Percentiles rank a stretch among this genome's conserved stretches.
Evolutionary conservation across 2,888 invertebrate genomes (phyloP).

Genomic region (Cremastobaeus sp.): DNA sequence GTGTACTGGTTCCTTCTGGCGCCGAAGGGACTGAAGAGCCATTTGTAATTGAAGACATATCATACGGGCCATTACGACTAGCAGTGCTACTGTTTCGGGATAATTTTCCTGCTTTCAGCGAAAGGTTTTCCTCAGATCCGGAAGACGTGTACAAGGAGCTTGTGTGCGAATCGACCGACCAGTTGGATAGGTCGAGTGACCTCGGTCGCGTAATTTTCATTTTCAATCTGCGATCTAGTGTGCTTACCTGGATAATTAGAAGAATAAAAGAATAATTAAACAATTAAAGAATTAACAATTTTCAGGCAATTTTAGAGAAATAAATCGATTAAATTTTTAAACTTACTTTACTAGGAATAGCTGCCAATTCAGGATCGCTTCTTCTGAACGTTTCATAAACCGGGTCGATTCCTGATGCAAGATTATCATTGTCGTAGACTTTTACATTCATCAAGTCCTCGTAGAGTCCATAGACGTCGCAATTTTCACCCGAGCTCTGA

Average conservation of each 20-base stretch:
- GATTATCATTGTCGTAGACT: constrained; percentile 88
- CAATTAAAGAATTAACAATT: too few species aligned
- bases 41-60: constrained; percentile 66
- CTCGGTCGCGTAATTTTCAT: constrained; percentile 91
- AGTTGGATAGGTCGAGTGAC: constrained; percentile 90
- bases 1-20: constrained; percentile 63
- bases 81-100: constrained; percentile 88
- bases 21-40: constrained; percentile 53
- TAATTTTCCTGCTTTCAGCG: constrained; percentile 82
- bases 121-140: constrained; percentile 91
- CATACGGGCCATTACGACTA: constrained; percentile 81
- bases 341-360: constrained; percentile 89
- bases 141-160: constrained; percentile 90
- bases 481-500: constrained; percentile 82
- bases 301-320: too few species aligned
- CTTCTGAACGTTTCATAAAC: constrained; percentile 87
- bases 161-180: constrained; percentile 92
- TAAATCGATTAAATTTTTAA: too few species aligned
- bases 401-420: constrained; percentile 84
- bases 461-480: constrained; percentile 93
- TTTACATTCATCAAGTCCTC: constrained; percentile 93
- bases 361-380: constrained; percentile 91
- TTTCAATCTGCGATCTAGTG: constrained; percentile 87
- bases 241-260: constrained; percentile 81
- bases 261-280: too few species aligned